These are phyloP conservation scores for Lophochroa leadbeateri DNA, from an alignment of 2,113 vertebrate species.

Conservation along the genomic window DNA sequence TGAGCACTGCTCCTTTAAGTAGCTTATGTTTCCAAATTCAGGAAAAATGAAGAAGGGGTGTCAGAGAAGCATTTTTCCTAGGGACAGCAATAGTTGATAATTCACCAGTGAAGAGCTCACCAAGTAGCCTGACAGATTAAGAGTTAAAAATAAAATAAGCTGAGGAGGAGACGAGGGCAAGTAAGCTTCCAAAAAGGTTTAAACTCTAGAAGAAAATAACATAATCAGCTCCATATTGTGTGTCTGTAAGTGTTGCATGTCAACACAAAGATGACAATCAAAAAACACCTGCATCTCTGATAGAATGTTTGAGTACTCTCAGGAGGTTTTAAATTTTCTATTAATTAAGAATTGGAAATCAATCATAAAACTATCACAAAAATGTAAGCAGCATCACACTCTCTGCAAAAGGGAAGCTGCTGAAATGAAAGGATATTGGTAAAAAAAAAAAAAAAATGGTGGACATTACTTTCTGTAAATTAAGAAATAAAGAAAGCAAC, in stretches of 20 bases:
- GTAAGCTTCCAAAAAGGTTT: background rate
- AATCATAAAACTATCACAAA: background rate
- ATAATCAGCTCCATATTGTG: background rate
- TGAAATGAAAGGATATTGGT: background rate
- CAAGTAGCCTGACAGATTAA: background rate
- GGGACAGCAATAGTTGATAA: background rate
- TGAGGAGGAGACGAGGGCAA: background rate
- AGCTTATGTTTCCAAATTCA: background rate
- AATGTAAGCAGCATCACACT: background rate
- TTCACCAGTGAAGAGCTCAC: background rate
- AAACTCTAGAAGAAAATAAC: background rate
- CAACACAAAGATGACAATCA: background rate
- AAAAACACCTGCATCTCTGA: background rate
- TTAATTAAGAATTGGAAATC: background rate
- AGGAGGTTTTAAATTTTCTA: background rate
- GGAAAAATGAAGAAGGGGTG: background rate
- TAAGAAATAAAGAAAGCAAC: background rate
- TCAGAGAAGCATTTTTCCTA: background rate
- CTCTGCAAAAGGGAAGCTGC: background rate
- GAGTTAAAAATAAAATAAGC: background rate
- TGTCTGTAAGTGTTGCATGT: background rate
- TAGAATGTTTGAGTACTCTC: background rate
- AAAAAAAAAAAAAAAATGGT: background rate
- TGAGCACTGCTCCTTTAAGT: background rate
- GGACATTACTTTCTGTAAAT: background rate